These are phyloP conservation scores for Blomia tropicalis DNA, from an alignment of 2,888 invertebrate species.

Conservation along the genomic window DNA sequence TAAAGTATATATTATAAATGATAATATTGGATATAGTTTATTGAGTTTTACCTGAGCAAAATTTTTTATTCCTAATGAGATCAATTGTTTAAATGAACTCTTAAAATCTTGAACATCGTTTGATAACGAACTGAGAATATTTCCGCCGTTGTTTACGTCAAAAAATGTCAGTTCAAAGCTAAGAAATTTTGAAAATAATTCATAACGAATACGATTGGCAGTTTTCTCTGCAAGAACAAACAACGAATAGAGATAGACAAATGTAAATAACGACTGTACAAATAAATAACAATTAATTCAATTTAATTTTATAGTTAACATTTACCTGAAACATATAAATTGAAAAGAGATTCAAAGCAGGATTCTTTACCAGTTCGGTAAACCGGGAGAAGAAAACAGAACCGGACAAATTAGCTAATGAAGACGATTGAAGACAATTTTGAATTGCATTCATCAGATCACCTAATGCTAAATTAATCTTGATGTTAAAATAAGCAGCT, in stretches of 20 bases:
- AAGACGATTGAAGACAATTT: constrained; percentile 39
- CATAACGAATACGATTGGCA: constrained; percentile 59
- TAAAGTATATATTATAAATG: constrained; percentile 30
- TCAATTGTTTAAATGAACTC: constrained; percentile 79
- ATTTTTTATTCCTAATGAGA: constrained; percentile 78
- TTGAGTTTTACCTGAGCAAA: constrained; percentile 53
- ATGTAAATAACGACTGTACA: constrained; percentile 62
- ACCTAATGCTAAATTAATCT: constrained; percentile 69
- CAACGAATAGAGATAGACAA: constrained; percentile 68
- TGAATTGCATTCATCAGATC: constrained; percentile 54
- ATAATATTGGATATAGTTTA: not conserved
- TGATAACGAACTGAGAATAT: constrained; percentile 76
- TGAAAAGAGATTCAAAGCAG: constrained; percentile 49
- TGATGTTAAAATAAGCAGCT: constrained; percentile 71
- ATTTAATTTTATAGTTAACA: not conserved
- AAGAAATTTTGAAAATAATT: constrained; percentile 64
- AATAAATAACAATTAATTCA: not conserved
- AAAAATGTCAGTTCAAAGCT: constrained; percentile 78
- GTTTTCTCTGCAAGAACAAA: constrained; percentile 75
- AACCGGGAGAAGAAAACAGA: constrained; percentile 37
- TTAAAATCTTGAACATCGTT: constrained; percentile 93
- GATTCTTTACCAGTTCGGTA: constrained; percentile 47
- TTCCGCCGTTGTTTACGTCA: constrained; percentile 75
- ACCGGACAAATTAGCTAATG: constrained; percentile 38
- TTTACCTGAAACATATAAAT: constrained; percentile 57